Conservation (phyloP, 2,113 vertebrate species). For the Sylvia atricapilla region DNA sequence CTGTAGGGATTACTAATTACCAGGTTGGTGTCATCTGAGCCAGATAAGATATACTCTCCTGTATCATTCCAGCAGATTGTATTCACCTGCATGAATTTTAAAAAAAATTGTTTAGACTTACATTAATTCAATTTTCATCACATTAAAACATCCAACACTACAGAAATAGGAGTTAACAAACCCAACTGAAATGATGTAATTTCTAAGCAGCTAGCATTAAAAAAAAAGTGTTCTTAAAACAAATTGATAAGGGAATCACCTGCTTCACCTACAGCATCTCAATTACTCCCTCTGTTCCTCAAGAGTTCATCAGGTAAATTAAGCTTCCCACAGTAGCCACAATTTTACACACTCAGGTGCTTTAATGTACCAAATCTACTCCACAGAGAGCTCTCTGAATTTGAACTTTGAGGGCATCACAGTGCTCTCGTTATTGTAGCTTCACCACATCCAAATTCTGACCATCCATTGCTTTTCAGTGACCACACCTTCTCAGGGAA, state of each 20-base stretch:
- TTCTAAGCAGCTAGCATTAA: background rate
- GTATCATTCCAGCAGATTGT: slow-evolving; percentile 98
- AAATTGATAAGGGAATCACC: slow-evolving; percentile 32
- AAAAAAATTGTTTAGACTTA: background rate
- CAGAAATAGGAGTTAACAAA: background rate
- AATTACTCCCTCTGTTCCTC: background rate
- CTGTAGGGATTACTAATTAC: slow-evolving; percentile 95
- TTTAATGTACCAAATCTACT: background rate
- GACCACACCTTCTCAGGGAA: background rate
- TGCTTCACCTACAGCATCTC: background rate
- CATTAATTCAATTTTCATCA: background rate
- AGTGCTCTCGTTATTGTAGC: background rate
- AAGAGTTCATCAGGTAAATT: background rate
- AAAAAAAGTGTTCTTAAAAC: background rate
- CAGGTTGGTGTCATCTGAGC: slow-evolving; percentile 96
- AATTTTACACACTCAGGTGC: background rate
- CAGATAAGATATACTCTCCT: slow-evolving; percentile 95
- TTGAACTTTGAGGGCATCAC: background rate
- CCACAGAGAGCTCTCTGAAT: background rate
- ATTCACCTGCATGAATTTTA: slow-evolving; percentile 84
- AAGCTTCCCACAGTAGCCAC: background rate
- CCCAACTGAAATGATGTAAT: background rate
- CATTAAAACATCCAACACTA: background rate
- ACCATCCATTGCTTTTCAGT: background rate
- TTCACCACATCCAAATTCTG: background rate